Evolutionary conservation across 1,140 invertebrate genomes (phyloP).

Genomic region (Tetramorium simillimum): DNA sequence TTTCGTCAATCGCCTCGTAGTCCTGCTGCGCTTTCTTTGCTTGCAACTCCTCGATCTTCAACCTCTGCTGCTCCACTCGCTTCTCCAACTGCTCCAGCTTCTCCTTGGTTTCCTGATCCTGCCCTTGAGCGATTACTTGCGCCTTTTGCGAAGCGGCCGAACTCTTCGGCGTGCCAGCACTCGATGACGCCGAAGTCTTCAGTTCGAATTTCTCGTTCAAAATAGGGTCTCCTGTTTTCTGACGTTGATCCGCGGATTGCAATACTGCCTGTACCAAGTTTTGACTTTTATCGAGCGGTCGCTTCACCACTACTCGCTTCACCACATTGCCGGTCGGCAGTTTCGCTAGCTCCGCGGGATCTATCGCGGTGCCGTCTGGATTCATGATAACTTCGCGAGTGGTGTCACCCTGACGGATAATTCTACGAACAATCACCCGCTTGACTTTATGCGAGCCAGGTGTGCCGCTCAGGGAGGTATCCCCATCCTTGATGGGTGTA

Average conservation of each 20-base stretch:
- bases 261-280: constrained; percentile 77
- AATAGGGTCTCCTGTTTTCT: constrained; percentile 49
- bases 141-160: constrained; percentile 45
- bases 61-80: constrained; percentile 82
- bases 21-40: constrained; percentile 82
- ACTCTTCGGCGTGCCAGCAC: constrained; percentile 16
- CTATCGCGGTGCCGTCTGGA: constrained; percentile 83
- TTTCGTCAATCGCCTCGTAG: constrained; percentile 81
- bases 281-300: constrained; percentile 79
- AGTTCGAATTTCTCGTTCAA: constrained; percentile 79
- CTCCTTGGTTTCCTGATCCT: constrained; percentile 81
- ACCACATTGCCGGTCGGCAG: constrained; percentile 84
- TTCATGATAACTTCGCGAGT: constrained; percentile 84
- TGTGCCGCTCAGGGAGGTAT: constrained; percentile 42
- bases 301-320: constrained; percentile 83
- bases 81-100: constrained; percentile 83
- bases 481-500: constrained; percentile 70
- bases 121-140: constrained; percentile 59
- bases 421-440: constrained; percentile 82
- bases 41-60: constrained; percentile 83
- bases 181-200: constrained; percentile 77
- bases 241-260: constrained; percentile 69
- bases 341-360: constrained; percentile 83
- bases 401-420: constrained; percentile 83
- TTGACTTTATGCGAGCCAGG: constrained; percentile 64